Conservation (phyloP, 1,140 invertebrate species). For the Aphaenogaster ashmeadi region DNA sequence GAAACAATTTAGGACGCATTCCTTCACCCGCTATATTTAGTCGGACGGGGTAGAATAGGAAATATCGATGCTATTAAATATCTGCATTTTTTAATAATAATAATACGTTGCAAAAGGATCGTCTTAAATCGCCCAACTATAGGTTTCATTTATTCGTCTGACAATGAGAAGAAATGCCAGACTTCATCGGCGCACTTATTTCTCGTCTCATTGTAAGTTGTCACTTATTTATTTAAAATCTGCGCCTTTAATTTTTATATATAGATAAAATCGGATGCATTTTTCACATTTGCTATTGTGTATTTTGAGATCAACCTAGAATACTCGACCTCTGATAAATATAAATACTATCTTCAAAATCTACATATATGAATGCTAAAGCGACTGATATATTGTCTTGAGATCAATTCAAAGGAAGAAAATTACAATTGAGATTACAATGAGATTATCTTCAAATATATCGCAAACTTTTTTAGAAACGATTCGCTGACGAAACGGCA, state of each 20-base stretch:
- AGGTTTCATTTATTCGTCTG: background rate
- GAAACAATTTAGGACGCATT: constrained; percentile 3
- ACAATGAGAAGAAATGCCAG: background rate
- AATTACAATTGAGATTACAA: background rate
- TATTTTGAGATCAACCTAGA: background rate
- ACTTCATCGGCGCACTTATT: background rate
- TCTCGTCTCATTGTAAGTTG: background rate
- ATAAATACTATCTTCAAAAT: background rate
- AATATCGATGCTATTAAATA: background rate
- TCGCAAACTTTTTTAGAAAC: background rate
- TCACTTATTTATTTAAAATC: background rate
- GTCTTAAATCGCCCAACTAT: too few relatives aligned
- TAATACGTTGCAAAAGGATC: background rate
- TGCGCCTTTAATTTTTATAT: background rate
- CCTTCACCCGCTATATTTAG: background rate
- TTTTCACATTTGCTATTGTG: background rate
- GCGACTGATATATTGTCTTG: background rate
- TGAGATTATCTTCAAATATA: constrained; percentile 3
- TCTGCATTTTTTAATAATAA: background rate
- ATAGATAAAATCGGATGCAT: background rate
- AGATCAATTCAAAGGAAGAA: background rate
- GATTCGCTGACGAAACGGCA: background rate
- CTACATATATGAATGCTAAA: background rate
- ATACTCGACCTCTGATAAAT: background rate
- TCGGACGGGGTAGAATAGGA: background rate